These are phyloP conservation scores for Thymelicus sylvestris DNA, from an alignment of 2,888 invertebrate species.

Conservation along the genomic window DNA sequence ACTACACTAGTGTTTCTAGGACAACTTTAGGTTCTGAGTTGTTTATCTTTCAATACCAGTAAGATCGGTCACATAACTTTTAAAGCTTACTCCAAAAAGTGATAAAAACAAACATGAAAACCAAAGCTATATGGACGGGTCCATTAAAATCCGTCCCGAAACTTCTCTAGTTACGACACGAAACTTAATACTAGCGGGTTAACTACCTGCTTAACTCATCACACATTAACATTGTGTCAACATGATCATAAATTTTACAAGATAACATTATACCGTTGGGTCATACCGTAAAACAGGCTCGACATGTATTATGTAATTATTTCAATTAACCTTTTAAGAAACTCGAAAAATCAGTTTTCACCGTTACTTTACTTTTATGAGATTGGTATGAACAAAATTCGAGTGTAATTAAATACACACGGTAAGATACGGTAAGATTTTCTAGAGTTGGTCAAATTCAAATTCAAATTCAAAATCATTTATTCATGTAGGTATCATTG, in stretches of 20 bases:
- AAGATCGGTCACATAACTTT: background rate
- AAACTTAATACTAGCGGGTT: slow-evolving; percentile 28
- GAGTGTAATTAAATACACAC: background rate
- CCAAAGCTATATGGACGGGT: slow-evolving; percentile 4
- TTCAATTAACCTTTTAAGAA: slow-evolving; percentile 29
- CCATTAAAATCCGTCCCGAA: slow-evolving; percentile 21
- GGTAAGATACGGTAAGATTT: no score
- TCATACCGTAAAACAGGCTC: slow-evolving; percentile 17
- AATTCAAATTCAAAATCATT: no score
- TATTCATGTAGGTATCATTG: no score
- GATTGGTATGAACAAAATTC: background rate
- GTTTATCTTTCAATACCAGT: no score
- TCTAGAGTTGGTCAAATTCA: no score
- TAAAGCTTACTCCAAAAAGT: background rate
- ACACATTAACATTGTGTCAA: slow-evolving; percentile 33
- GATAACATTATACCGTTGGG: slow-evolving; percentile 29
- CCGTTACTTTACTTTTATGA: slow-evolving; percentile 11
- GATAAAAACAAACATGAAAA: slow-evolving; percentile 7
- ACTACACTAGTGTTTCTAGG: no score
- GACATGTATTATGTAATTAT: slow-evolving; percentile 26
- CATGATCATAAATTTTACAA: slow-evolving; percentile 31
- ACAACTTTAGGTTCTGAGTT: no score
- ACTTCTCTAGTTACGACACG: slow-evolving; percentile 26
- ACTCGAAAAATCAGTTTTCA: slow-evolving; percentile 21
- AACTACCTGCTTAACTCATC: slow-evolving; percentile 27